Evolutionary conservation across 2,888 invertebrate genomes (phyloP).

Genomic region (Heliconius ethilla): DNA sequence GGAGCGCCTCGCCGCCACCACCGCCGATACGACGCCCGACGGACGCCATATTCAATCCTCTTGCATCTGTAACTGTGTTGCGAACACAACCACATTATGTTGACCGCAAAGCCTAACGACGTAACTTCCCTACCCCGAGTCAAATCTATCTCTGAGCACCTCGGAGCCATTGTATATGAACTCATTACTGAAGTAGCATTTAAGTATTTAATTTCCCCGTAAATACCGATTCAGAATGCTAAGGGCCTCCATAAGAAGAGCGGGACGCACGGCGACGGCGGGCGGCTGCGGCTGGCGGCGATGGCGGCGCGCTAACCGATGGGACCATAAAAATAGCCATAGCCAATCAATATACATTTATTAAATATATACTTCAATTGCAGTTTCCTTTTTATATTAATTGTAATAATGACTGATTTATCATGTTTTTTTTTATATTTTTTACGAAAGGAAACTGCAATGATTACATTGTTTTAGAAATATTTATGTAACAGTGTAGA

Average conservation of each 20-base stretch:
- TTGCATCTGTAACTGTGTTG: conserved; percentile 81
- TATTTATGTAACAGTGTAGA: conserved; percentile 47
- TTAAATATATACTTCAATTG: conserved; percentile 72
- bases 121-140: conserved; percentile 77
- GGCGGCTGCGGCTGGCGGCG: conserved; percentile 59
- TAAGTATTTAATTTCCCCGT: conserved; percentile 81
- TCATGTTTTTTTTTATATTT: conserved; percentile 11
- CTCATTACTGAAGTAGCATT: conserved; percentile 65
- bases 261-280: conserved; percentile 68
- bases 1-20: conserved; percentile 50
- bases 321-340: conserved; percentile 82
- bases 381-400: conserved; percentile 62
- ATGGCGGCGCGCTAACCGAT: conserved; percentile 78
- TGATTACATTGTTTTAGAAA: conserved; percentile 74
- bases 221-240: conserved; percentile 81
- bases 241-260: conserved; percentile 78
- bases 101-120: conserved; percentile 73
- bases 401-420: conserved; percentile 13
- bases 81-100: conserved; percentile 82
- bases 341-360: conserved; percentile 81
- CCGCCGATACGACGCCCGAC: conserved; percentile 43
- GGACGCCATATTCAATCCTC: conserved; percentile 55
- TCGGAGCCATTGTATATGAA: conserved; percentile 50
- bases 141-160: conserved; percentile 74
- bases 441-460: conserved; percentile 75